phyloP scores from a whole-genome alignment of 2,888 invertebrate genomes.

The Noctua janthe region DNA sequence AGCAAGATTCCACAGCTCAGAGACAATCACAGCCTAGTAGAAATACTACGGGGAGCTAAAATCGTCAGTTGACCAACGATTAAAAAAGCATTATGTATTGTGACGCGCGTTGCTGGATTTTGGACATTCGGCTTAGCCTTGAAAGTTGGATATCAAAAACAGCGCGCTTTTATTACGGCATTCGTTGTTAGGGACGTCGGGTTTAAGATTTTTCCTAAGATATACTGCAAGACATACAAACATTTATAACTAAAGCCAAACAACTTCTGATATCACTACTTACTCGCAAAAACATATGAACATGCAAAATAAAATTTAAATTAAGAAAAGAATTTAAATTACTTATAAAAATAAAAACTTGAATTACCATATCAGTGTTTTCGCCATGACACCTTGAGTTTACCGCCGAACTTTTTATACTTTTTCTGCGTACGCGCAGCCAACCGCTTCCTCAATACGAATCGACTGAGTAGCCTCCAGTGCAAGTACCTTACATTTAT shows the following conservation, averaged over 20 bases:
- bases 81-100: background rate
- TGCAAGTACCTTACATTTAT: conserved; percentile 73
- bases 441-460: conserved; percentile 74
- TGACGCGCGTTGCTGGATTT: background rate
- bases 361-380: conserved; percentile 80
- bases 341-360: conserved; percentile 33
- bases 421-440: conserved; percentile 73
- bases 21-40: background rate
- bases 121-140: background rate
- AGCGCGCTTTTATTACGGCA: background rate
- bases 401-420: conserved; percentile 81
- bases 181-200: too few relatives aligned
- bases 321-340: conserved; percentile 5
- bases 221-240: too few relatives aligned
- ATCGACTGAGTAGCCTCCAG: conserved; percentile 76
- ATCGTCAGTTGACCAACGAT: background rate
- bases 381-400: conserved; percentile 82
- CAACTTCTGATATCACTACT: conserved; percentile 23
- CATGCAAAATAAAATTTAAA: conserved; percentile 20
- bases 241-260: conserved; percentile 14
- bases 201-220: too few relatives aligned
- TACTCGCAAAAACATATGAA: background rate
- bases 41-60: background rate
- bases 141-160: background rate
- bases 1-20: background rate